Base-by-base conservation (phyloP, 92 coral and sea anemone species). In the Epizoanthus illoricatus region DNA sequence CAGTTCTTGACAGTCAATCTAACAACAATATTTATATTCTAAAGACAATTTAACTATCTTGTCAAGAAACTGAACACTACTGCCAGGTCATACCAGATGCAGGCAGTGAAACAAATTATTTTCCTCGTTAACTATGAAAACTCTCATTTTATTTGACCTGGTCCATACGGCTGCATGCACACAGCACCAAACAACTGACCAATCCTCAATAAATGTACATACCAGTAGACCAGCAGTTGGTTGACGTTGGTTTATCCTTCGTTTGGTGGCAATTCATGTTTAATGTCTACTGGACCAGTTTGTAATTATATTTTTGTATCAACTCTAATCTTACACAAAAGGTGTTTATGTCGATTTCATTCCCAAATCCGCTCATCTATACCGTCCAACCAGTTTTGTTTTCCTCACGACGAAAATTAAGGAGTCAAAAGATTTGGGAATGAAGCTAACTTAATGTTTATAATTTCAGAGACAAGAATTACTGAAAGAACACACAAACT, bases 1-100 rank as follows among this genome's bases (percentile, higher is more conserved):
- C 47, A n/a, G 72, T 67, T 67, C 72, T 33, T 23, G 72, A 67
- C 7, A 65, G 41, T 5, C 71, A 28, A 65, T 17, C 71, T 33
- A 24, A 65, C 45, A 19, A 28, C 45, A 67, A 33, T 39, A 39
- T 19, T 10, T 11, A 65, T 65, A 65, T 12, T 28, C 70, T 28
- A 10, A 65, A 65, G 42, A 28, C 42, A 28, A 11, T 65, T 24
- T 9, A 21, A 64, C 36, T 8, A 3, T 3, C 5, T 4, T 24
- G 15, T 39, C 49, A 33, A 1, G 20, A n/a, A 20, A 39, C 47
- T 47, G 20, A 55, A 33, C 21, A 42, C 69, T 39, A 17, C 75
- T 71, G 71, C 71, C 71, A 42, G 7, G 64, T 63, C 82, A 78
- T 78, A 45, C 82, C 82, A 78, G 82, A 78, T 78, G 82, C 23